These are phyloP conservation scores for Corticium candelabrum DNA, from an alignment of 37 sponge, comb jelly and placozoan species.

Conservation along the genomic window DNA sequence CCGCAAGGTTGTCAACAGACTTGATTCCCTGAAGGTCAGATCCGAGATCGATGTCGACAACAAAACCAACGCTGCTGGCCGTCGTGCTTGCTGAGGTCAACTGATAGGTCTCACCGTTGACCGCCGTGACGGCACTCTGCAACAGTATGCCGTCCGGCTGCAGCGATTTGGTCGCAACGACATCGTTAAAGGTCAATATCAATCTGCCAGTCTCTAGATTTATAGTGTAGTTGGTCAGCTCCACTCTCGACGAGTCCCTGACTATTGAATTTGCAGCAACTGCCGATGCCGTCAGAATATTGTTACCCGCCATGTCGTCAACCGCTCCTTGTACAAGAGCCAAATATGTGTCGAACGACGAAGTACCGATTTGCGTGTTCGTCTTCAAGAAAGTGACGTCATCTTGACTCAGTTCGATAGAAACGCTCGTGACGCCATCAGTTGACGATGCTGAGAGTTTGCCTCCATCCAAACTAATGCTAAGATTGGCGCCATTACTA, in stretches of 20 bases:
- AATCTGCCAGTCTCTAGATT: constrained; percentile 41
- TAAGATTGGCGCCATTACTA: constrained; percentile 12
- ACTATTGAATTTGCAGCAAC: constrained; percentile 3
- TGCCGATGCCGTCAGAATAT: constrained; percentile 1
- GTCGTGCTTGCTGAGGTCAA: constrained; percentile 20
- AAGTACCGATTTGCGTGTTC: not conserved
- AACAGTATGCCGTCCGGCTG: constrained; percentile 3
- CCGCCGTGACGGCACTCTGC: constrained; percentile 28
- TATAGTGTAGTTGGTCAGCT: constrained; percentile 36
- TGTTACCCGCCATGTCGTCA: constrained; percentile 31
- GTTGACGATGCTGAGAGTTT: constrained; percentile 18
- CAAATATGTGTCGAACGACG: constrained; percentile 16
- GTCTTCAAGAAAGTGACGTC: constrained; percentile 55
- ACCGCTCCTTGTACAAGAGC: constrained; percentile 1
- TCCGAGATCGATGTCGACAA: constrained; percentile 25
- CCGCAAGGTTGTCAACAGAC: constrained; percentile 29
- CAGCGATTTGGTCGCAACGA: constrained; percentile 33
- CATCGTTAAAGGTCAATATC: constrained; percentile 54
- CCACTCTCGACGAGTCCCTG: constrained; percentile 37
- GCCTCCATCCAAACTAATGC: constrained; percentile 8
- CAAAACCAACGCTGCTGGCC: constrained; percentile 27
- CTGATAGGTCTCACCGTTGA: constrained; percentile 23
- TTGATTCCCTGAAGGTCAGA: constrained; percentile 48
- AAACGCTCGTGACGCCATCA: constrained; percentile 23
- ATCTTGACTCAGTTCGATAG: constrained; percentile 12